Conservation (phyloP, 2,888 invertebrate genomes). For the Sarcophaga rosellei region DNA sequence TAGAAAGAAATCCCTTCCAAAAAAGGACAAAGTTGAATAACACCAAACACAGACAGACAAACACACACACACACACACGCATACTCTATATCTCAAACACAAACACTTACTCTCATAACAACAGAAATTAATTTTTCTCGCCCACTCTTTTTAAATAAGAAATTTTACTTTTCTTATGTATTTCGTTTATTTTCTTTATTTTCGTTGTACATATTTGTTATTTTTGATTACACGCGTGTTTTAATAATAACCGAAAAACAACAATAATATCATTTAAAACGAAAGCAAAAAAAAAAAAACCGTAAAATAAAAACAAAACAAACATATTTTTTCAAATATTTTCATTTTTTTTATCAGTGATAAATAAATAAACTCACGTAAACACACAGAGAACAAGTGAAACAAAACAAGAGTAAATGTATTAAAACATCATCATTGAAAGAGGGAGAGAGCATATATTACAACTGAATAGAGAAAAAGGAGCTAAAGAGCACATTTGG, state of each 20-base stretch:
- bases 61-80: not conserved
- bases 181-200: not conserved
- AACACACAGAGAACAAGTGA: not conserved
- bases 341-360: not conserved
- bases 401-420: not conserved
- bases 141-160: constrained; percentile 14
- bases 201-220: not conserved
- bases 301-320: constrained; percentile 51
- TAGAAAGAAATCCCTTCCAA: not conserved
- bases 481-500: not conserved
- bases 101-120: not conserved
- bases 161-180: constrained; percentile 3
- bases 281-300: constrained; percentile 14
- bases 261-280: constrained; percentile 4
- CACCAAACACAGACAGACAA: not conserved
- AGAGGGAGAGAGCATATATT: not conserved
- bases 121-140: constrained; percentile 1
- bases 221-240: constrained; percentile 37
- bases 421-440: constrained; percentile 23
- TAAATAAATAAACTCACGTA: not conserved
- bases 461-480: not conserved
- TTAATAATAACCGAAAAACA: constrained; percentile 32
- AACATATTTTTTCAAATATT: constrained; percentile 5
- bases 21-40: constrained; percentile 29
- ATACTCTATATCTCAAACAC: not conserved